Conservation (phyloP, 2,797 vertebrate genomes). For the Crenichthys baileyi region DNA sequence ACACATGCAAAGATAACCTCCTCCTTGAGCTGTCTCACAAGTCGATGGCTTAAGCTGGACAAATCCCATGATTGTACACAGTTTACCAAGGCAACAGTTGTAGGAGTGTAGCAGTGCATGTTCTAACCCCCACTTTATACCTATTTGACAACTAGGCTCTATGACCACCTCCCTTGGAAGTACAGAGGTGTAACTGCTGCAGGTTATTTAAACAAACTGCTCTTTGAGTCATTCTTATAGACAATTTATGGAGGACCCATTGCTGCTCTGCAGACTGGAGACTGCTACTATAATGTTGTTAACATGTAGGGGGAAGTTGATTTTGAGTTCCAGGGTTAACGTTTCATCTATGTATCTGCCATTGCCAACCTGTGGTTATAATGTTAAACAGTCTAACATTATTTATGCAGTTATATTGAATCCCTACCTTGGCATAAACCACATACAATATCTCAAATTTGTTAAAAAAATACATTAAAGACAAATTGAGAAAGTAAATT, state of each 20-base stretch:
- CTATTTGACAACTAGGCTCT: too few species aligned
- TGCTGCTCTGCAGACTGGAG: background rate
- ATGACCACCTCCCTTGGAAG: background rate
- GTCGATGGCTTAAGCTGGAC: background rate
- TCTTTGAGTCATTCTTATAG: background rate
- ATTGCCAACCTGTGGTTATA: background rate
- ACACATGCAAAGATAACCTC: background rate
- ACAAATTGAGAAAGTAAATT: slow-evolving; percentile 27
- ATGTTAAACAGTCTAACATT: background rate
- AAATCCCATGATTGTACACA: background rate
- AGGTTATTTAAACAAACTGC: background rate
- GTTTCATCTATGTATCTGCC: background rate
- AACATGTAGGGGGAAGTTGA: background rate
- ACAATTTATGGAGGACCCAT: background rate
- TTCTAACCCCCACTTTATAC: background rate
- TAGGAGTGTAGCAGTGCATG: background rate
- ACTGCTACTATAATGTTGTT: background rate
- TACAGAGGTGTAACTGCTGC: background rate
- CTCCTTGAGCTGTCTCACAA: background rate
- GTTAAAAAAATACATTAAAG: background rate
- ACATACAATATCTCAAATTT: background rate
- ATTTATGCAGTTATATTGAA: background rate
- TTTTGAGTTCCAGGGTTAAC: background rate
- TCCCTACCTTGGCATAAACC: background rate
- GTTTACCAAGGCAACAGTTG: background rate